Evolutionary conservation across 2,797 vertebrate genomes (phyloP), one percentile per base, ranked within the genome.

Genomic region (Arrhamphus sclerolepis): DNA sequence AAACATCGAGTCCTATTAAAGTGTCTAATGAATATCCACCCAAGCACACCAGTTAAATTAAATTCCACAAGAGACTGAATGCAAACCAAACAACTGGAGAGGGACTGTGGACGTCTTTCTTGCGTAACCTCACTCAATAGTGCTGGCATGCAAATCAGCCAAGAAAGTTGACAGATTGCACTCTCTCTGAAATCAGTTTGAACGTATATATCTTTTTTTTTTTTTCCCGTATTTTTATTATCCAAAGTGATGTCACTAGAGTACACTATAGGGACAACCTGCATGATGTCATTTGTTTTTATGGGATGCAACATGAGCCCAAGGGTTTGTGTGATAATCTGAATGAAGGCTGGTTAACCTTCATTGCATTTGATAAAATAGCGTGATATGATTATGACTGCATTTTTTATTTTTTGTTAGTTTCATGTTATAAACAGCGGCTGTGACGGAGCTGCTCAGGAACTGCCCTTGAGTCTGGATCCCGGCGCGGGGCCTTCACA

Each of bases 61-160:
- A 75, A 88, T 78, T 66, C 68, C 72, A 80, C 69, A 54, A 63
- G 51, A 53, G 28, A 48, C 54, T 34, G 49, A 20, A 50, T 26
- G 43, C 38, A 47, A 49, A 22, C 71, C 63, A 80, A 71, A 77
- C 77, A 80, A 62, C 53, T 18, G 17, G 34, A 53, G 10, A 56
- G 6, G 43, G 41, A 48, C n/a, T 11, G 47, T 26, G 14, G 46
- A 47, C 42, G 56, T 44, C 56, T n/a, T 39, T 55, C 68, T 55
- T 51, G 22, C 13, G 31, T 39, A 63, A 54, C 11, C 31, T 56
- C 29, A 55, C 50, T 46, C 21, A 48, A 53, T 8, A 43, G 10
- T 51, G 42, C 11, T 4, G 24, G 31, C 18, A 28, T 29, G 17
- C 43, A 62, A 54, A 61, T 53, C 8, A 46, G 19, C 28, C 28